Percentiles rank a stretch among this genome's conserved stretches.
phyloP scores from a whole-genome alignment of 2,888 invertebrate species.

The Megamerina dolium region DNA sequence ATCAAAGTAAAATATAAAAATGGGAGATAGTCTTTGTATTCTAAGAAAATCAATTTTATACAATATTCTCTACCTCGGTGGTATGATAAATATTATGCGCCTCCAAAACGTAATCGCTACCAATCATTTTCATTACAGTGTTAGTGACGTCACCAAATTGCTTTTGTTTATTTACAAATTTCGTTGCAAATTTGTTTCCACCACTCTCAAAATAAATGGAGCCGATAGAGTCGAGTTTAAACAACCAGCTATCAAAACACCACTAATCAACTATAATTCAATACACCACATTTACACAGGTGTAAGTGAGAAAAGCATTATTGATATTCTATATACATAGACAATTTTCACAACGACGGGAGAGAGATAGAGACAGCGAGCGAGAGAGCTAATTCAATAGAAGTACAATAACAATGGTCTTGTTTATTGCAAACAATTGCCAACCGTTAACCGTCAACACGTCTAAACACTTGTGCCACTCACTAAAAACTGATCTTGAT shows the following conservation, averaged over 20 bases:
- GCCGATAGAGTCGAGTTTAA: background rate
- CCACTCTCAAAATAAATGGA: background rate
- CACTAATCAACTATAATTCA: too few species aligned
- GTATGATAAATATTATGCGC: slow-evolving; percentile 84
- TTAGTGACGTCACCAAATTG: background rate
- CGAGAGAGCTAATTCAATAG: background rate
- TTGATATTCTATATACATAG: background rate
- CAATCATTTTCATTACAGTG: slow-evolving; percentile 58
- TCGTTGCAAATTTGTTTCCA: slow-evolving; percentile 17
- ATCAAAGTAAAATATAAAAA: background rate
- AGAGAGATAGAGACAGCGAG: background rate
- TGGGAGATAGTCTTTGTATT: background rate
- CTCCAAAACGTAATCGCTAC: slow-evolving; percentile 80
- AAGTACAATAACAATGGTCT: too few species aligned
- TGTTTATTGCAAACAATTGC: too few species aligned
- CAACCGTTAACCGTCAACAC: too few species aligned
- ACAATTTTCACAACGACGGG: background rate
- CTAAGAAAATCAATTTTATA: background rate
- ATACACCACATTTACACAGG: too few species aligned
- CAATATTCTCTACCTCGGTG: slow-evolving; percentile 59
- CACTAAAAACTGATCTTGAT: too few species aligned
- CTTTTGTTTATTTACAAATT: slow-evolving; percentile 17
- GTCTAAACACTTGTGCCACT: too few species aligned
- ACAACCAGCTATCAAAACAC: too few species aligned
- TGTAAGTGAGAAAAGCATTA: too few species aligned